These are phyloP conservation scores for Limenitis camilla DNA, from an alignment of 2,888 invertebrate genomes.

Conservation along the genomic window DNA sequence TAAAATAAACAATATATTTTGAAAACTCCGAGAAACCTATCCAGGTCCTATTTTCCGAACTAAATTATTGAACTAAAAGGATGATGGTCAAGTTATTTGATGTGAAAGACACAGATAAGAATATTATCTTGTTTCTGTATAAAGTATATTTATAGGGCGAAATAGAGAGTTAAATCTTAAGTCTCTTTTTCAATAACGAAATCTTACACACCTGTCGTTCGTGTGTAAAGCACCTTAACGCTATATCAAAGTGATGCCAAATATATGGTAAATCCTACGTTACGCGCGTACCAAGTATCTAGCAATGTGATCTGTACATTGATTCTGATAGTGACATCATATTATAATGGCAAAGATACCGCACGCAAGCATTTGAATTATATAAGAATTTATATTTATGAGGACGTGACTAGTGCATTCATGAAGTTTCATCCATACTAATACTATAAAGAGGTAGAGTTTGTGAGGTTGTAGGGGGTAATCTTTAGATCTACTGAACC, in stretches of 20 bases:
- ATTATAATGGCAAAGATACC: conserved; percentile 17
- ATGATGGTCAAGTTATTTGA: too few relatives aligned
- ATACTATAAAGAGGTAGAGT: too few relatives aligned
- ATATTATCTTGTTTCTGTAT: too few relatives aligned
- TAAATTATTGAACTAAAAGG: too few relatives aligned
- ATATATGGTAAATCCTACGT: conserved; percentile 15
- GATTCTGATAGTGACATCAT: conserved; percentile 16
- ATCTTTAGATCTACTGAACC: too few relatives aligned
- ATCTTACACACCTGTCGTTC: neutral
- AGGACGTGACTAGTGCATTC: neutral
- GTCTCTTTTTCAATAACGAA: neutral
- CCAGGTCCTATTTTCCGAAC: too few relatives aligned
- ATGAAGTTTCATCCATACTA: neutral
- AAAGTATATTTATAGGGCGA: too few relatives aligned
- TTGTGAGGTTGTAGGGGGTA: too few relatives aligned
- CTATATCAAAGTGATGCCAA: conserved; percentile 15
- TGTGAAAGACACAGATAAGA: too few relatives aligned
- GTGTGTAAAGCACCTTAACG: conserved; percentile 3
- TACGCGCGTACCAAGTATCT: conserved; percentile 3
- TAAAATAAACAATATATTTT: too few relatives aligned
- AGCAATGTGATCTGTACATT: conserved; percentile 10
- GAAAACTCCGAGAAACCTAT: too few relatives aligned
- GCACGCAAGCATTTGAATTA: conserved; percentile 9
- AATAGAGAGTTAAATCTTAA: too few relatives aligned
- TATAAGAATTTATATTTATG: conserved; percentile 6